These are phyloP conservation scores for Mesembrinibis cayennensis DNA, from an alignment of 2,113 vertebrate genomes.

Conservation along the genomic window DNA sequence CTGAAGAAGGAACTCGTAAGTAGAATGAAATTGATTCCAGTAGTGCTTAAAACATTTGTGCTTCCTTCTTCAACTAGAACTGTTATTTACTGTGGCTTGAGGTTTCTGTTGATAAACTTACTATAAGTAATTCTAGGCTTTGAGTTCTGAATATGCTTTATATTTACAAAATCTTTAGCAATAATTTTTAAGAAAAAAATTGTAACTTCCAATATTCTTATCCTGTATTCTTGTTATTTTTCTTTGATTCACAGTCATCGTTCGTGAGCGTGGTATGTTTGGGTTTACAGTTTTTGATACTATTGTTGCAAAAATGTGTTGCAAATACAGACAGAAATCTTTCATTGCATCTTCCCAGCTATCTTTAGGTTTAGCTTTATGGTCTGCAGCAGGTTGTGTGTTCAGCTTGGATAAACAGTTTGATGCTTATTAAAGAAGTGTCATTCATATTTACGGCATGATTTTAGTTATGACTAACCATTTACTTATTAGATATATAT, in stretches of 20 bases:
- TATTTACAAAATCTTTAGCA: conserved; percentile 41
- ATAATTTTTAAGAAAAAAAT: conserved; percentile 25
- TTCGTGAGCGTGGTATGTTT: conserved; percentile 96
- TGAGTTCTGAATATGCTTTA: neutral
- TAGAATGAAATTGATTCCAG: conserved; percentile 49
- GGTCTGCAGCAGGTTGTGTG: conserved; percentile 70
- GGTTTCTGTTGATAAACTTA: conserved; percentile 1
- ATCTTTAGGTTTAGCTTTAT: conserved; percentile 60
- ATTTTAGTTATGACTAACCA: conserved; percentile 54
- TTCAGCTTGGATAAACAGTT: conserved; percentile 58
- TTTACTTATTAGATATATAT: conserved; percentile 56
- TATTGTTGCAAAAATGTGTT: conserved; percentile 56
- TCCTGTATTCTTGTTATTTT: conserved; percentile 79
- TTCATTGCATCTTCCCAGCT: conserved; percentile 57
- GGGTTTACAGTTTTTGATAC: conserved; percentile 67
- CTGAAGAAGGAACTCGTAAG: conserved; percentile 99
- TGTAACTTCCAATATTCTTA: conserved; percentile 83
- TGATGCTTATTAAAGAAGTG: conserved; percentile 63
- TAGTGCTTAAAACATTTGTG: conserved; percentile 1
- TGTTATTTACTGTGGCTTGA: neutral
- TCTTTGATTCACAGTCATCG: conserved; percentile 90
- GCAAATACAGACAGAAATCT: conserved; percentile 60
- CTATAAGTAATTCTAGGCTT: neutral
- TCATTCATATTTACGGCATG: conserved; percentile 70
- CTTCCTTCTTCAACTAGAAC: conserved; percentile 22